Evolutionary conservation across 1,140 invertebrate genomes (phyloP).

Genomic region (Apis dorsata): DNA sequence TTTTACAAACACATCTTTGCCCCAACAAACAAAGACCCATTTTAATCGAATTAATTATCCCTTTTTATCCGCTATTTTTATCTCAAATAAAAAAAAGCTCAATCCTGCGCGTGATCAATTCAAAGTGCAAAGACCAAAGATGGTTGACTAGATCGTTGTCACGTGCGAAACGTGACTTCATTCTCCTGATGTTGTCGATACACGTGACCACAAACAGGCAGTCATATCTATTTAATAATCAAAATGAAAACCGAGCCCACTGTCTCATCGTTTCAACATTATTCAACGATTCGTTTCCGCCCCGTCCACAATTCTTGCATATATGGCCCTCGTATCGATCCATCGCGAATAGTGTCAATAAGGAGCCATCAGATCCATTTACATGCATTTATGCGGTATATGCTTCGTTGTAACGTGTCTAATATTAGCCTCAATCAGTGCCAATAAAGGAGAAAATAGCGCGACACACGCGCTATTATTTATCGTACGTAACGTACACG

Average conservation of each 20-base stretch:
- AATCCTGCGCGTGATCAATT: background rate
- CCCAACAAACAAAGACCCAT: too few species aligned
- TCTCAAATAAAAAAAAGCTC: too few species aligned
- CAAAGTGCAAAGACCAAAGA: background rate
- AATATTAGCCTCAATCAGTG: slow-evolving; percentile 68
- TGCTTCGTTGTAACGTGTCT: slow-evolving; percentile 43
- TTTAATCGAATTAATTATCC: too few species aligned
- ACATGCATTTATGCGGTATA: slow-evolving; percentile 36
- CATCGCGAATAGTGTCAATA: slow-evolving; percentile 48
- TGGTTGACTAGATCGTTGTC: background rate
- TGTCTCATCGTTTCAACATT: background rate
- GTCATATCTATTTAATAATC: slow-evolving; percentile 13
- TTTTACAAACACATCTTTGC: too few species aligned
- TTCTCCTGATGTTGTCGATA: background rate
- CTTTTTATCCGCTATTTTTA: too few species aligned
- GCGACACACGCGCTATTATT: slow-evolving; percentile 39
- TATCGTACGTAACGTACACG: slow-evolving; percentile 39
- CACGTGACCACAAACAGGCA: background rate
- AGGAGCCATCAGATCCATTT: slow-evolving; percentile 49
- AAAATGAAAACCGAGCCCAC: slow-evolving; percentile 8
- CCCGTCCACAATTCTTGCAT: too few species aligned
- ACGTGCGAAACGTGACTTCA: slow-evolving; percentile 20
- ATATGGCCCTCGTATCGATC: slow-evolving; percentile 29
- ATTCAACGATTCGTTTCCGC: background rate
- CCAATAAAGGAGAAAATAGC: slow-evolving; percentile 64